phyloP scores from a whole-genome alignment of 2,797 vertebrate species.

The Pempheris klunzingeri region DNA sequence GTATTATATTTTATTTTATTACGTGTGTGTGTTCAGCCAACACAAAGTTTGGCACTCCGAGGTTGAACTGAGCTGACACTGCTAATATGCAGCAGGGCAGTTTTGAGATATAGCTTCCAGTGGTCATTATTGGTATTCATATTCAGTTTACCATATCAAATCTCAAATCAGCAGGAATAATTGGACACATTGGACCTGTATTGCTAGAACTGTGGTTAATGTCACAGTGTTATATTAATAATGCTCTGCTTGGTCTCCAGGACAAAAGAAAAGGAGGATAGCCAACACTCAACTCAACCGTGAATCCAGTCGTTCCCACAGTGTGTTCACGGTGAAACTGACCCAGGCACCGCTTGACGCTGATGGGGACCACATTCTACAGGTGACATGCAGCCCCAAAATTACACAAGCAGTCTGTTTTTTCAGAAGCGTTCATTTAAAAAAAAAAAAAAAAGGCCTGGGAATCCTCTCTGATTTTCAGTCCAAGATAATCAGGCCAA shows the following conservation, averaged over 20 bases:
- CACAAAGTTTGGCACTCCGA: neutral
- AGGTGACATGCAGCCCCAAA: conserved; percentile 80
- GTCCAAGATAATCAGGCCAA: neutral
- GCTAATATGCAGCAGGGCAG: neutral
- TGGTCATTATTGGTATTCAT: neutral
- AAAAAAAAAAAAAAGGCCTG: too few relatives aligned
- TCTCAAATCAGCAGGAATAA: neutral
- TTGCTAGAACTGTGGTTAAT: neutral
- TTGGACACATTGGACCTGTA: neutral
- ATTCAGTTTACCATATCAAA: neutral
- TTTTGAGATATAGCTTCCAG: neutral
- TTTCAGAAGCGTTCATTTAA: neutral
- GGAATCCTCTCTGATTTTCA: neutral
- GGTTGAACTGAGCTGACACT: neutral
- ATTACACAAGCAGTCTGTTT: neutral
- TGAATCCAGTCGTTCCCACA: conserved; percentile 97
- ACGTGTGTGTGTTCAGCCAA: neutral
- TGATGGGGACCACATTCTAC: conserved; percentile 94
- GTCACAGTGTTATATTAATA: conserved; percentile 1
- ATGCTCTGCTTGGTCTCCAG: conserved; percentile 73
- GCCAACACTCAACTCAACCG: conserved; percentile 96
- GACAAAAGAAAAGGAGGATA: conserved; percentile 96
- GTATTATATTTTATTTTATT: neutral
- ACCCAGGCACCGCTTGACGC: conserved; percentile 96
- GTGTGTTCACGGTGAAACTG: conserved; percentile 96